These are phyloP conservation scores for Psilanteris sp. DNA, from an alignment of 1,140 invertebrate genomes.

Conservation along the genomic window DNA sequence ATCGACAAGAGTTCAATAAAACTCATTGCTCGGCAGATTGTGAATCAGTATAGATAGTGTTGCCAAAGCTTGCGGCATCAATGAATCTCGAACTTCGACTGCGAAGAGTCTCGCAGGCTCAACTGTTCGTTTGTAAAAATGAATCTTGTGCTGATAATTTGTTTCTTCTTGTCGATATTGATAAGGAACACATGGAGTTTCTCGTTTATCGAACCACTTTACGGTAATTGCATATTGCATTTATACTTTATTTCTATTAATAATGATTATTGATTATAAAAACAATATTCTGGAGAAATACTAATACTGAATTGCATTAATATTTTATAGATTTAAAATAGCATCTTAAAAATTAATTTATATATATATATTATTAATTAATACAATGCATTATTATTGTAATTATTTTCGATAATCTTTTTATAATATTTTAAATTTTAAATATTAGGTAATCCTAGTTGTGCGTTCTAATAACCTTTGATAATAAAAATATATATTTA, in stretches of 20 bases:
- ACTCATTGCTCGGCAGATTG: background rate
- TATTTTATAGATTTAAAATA: too few relatives aligned
- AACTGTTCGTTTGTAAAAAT: conserved; percentile 1
- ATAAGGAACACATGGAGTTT: background rate
- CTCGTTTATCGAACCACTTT: background rate
- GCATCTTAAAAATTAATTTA: too few relatives aligned
- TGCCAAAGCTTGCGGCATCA: conserved; percentile 16
- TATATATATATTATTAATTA: too few relatives aligned
- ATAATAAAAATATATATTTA: too few relatives aligned
- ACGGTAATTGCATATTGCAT: conserved; percentile 1
- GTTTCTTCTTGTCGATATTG: background rate
- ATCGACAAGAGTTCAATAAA: conserved; percentile 6
- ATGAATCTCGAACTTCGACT: conserved; percentile 18
- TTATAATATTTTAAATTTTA: too few relatives aligned
- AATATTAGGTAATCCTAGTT: too few relatives aligned
- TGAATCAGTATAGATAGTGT: conserved; percentile 13
- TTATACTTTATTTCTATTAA: background rate
- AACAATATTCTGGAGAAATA: too few relatives aligned
- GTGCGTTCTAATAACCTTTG: too few relatives aligned
- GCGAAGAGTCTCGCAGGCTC: conserved; percentile 21
- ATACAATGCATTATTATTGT: too few relatives aligned
- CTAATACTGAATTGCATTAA: too few relatives aligned
- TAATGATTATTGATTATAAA: too few relatives aligned
- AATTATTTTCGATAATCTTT: too few relatives aligned
- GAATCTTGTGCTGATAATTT: background rate